Evolutionary conservation across 2,888 invertebrate genomes (phyloP).

Genomic region (Himalopsyche japonica): DNA sequence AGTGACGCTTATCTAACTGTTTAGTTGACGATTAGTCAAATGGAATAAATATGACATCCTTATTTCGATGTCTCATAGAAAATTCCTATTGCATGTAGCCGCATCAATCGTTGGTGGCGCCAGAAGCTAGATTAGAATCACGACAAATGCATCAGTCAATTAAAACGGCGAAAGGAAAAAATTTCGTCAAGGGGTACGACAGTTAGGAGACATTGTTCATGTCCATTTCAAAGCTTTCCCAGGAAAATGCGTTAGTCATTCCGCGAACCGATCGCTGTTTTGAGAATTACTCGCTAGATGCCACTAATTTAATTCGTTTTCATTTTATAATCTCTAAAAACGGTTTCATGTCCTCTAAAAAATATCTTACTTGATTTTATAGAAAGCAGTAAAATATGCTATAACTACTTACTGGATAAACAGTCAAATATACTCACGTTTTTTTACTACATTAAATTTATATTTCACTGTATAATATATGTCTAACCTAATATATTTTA

Average conservation of each 20-base stretch:
- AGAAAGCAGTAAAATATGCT: neutral
- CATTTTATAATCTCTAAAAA: neutral
- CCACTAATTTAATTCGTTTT: neutral
- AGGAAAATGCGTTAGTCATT: slow-evolving; percentile 23
- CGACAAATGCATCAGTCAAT: slow-evolving; percentile 37
- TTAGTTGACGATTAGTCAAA: neutral
- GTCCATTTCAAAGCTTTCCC: slow-evolving; percentile 8
- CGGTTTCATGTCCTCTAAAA: neutral
- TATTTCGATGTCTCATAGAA: neutral
- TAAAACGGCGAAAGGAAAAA: neutral
- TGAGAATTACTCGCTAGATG: neutral
- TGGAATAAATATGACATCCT: neutral
- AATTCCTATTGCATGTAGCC: slow-evolving; percentile 6
- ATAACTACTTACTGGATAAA: neutral
- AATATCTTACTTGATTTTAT: neutral
- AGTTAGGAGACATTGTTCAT: neutral
- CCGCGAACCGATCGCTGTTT: neutral
- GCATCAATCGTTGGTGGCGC: slow-evolving; percentile 1
- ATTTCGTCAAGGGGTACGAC: neutral
- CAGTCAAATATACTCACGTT: neutral
- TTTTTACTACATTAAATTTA: neutral
- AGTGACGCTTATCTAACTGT: neutral
- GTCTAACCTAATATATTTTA: neutral
- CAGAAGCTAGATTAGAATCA: slow-evolving; percentile 39
- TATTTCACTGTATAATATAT: neutral